Conservation (phyloP, 2,113 vertebrate genomes). For the Aramus guarauna region DNA sequence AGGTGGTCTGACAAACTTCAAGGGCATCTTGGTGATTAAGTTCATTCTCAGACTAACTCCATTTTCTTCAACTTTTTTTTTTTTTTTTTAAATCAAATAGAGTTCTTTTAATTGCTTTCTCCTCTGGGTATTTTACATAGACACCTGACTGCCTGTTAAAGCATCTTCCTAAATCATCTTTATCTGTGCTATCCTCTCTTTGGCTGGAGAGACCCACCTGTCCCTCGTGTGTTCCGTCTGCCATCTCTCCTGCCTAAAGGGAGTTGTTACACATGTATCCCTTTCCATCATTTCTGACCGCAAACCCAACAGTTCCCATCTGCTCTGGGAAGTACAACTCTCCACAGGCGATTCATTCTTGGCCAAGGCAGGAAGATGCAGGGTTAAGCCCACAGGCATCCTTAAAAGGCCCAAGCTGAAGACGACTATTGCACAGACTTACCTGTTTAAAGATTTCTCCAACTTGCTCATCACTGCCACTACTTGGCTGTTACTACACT, state of each 20-base stretch:
- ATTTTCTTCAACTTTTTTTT: neutral
- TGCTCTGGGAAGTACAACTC: conserved; percentile 8
- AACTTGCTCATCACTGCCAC: neutral
- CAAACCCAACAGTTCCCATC: neutral
- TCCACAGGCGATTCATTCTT: neutral
- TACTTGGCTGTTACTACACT: neutral
- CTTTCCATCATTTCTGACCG: neutral
- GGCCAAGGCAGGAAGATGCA: neutral
- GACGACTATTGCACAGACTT: neutral
- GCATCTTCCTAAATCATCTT: neutral
- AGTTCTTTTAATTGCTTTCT: conserved; percentile 29
- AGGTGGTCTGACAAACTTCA: conserved; percentile 60
- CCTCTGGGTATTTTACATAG: conserved; percentile 9
- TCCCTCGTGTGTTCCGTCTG: neutral
- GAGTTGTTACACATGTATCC: neutral
- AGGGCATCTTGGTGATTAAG: conserved; percentile 4
- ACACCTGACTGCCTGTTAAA: neutral
- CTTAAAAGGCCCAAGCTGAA: neutral
- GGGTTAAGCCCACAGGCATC: neutral
- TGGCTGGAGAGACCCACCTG: neutral
- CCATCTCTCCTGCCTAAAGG: neutral
- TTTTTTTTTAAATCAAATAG: neutral
- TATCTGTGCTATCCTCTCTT: neutral
- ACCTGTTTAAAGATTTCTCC: neutral
- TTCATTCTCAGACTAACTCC: neutral